Conservation (phyloP, 2,797 vertebrate genomes). For the Ispidina picta region DNA sequence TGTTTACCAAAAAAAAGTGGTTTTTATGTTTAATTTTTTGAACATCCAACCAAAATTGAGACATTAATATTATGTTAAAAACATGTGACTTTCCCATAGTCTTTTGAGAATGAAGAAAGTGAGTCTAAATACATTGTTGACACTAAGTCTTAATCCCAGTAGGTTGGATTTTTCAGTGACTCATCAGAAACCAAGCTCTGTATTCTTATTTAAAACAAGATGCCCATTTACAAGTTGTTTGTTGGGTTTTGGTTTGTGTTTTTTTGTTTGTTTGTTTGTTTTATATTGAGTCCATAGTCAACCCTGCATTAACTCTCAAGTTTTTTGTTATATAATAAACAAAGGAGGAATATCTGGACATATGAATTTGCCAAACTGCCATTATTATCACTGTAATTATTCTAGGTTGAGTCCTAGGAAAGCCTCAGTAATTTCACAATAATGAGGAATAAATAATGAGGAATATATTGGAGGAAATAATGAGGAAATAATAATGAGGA, state of each 20-base stretch:
- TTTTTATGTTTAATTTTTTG: background rate
- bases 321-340: background rate
- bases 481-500: no score
- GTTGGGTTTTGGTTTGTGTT: no score
- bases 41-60: background rate
- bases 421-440: background rate
- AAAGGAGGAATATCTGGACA: background rate
- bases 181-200: background rate
- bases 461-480: no score
- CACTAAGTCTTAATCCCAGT: background rate
- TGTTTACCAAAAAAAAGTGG: background rate
- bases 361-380: background rate
- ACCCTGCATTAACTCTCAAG: background rate
- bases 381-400: background rate
- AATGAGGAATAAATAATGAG: background rate
- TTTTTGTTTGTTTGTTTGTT: background rate
- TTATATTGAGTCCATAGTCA: background rate
- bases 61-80: background rate
- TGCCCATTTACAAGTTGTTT: background rate
- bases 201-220: background rate
- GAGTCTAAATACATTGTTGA: background rate
- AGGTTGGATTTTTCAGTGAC: background rate
- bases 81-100: background rate
- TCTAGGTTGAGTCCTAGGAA: background rate
- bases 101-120: background rate